Evolutionary conservation across 2,797 vertebrate species (phyloP).

Genomic region (Malurus leucopterus): DNA sequence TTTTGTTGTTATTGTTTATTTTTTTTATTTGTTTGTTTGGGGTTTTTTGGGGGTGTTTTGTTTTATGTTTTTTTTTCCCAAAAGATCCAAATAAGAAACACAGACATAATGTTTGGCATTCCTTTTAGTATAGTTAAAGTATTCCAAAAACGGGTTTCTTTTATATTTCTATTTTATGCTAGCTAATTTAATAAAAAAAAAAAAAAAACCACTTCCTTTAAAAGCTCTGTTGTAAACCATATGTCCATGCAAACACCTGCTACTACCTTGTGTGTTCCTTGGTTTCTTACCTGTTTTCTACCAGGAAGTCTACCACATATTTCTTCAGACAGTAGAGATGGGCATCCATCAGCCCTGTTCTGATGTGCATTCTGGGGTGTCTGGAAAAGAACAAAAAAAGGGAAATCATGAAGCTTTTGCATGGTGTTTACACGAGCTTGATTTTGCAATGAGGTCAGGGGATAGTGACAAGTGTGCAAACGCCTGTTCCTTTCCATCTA

Average conservation of each 20-base stretch:
- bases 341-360: conserved; percentile 91
- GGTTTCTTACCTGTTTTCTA: conserved; percentile 74
- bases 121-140: not conserved
- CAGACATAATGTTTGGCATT: not conserved
- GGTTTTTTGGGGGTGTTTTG: too few relatives aligned
- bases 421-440: not conserved
- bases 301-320: conserved; percentile 89
- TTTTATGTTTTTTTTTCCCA: not conserved
- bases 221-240: not conserved
- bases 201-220: not conserved
- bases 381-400: conserved; percentile 66
- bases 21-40: too few relatives aligned
- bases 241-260: not conserved
- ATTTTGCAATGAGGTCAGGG: not conserved
- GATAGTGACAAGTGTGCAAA: not conserved
- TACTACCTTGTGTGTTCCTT: not conserved
- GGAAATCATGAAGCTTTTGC: conserved; percentile 13
- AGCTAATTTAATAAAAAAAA: not conserved
- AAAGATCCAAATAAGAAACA: not conserved
- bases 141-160: not conserved
- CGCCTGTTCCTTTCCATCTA: not conserved
- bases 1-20: too few relatives aligned
- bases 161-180: not conserved
- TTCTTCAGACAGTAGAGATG: conserved; percentile 98
- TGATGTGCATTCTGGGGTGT: conserved; percentile 91